These are phyloP conservation scores for Anser cygnoides DNA, from an alignment of 2,113 vertebrate genomes.

Conservation along the genomic window DNA sequence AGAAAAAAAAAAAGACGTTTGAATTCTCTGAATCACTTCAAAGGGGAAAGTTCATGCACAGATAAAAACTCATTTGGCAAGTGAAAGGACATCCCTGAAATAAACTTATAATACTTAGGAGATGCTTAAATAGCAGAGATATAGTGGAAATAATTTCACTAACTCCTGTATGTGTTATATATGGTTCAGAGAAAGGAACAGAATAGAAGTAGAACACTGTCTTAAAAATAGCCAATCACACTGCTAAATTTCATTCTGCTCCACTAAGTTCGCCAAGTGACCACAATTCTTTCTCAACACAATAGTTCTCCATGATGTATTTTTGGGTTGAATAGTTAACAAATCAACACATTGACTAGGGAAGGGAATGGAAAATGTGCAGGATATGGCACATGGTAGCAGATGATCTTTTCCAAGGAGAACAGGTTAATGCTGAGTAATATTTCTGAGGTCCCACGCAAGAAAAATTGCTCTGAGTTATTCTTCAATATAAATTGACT, in stretches of 20 bases:
- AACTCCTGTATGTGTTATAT: background rate
- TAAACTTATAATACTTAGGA: background rate
- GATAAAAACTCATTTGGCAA: background rate
- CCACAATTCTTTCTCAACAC: background rate
- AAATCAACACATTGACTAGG: background rate
- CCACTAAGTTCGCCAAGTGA: background rate
- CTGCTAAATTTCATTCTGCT: background rate
- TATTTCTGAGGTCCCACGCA: background rate
- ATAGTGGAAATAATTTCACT: background rate
- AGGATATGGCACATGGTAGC: background rate
- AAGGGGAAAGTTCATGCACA: background rate
- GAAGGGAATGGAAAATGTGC: background rate
- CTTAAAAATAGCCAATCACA: background rate
- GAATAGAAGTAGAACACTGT: background rate
- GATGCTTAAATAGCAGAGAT: background rate
- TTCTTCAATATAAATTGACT: background rate
- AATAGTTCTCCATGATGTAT: background rate
- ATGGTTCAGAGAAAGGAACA: background rate
- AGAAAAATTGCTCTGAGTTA: background rate
- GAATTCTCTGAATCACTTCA: background rate
- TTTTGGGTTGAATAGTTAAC: background rate
- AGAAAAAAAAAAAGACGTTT: background rate
- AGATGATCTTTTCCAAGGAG: background rate
- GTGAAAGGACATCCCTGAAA: background rate
- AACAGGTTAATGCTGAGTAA: background rate